Base-by-base conservation (phyloP, 1,140 invertebrate genomes). In the Leptopilina clavipes region DNA sequence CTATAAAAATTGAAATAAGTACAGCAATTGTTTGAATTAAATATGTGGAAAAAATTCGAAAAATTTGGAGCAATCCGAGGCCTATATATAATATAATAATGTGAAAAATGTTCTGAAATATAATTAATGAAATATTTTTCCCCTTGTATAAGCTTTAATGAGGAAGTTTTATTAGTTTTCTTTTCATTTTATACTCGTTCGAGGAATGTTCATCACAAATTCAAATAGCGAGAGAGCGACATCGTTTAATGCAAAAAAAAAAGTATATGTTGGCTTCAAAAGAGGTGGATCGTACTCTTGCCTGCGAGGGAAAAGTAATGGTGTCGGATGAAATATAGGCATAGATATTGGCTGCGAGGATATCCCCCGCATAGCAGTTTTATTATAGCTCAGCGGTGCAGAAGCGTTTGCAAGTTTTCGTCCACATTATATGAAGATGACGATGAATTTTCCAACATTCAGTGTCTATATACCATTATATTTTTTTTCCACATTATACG, bases 271-370 rank as follows among this genome's bases (percentile, higher is more conserved):
- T 65, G 59, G 25, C 59, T 65, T 31, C 22, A 37, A 65, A 65
- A 65, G 59, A 65, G 59, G 59, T 31, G 59, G 59, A 65, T n/a
- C 3, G 37, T 31, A 31, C 56, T 65, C 19, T 65, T 65, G 59
- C 59, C 25, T 65, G 59, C 10, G 59, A 65, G 14, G 12, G 59
- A n/a, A 19, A 37, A 37, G 59, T 65, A 65, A 65, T 65, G 59
- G 59, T 31, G 25, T 65, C 59, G 19, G 59, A 65, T 65, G 59
- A 65, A 65, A 65, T 65, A 65, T 65, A 65, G 59, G 59, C 59
- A 65, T 65, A 65, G 59, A 65, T 65, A 37, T 65, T 65, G 59
- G 59, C 59, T 65, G 25, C 25, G 59, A 65, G 59, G 59, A 31
- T 31, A 65, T 65, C 14, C 22, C 12, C 59, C 25, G 59, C 22